Base-by-base conservation (phyloP, 2,888 invertebrate species). In the Hylaea fasciaria region DNA sequence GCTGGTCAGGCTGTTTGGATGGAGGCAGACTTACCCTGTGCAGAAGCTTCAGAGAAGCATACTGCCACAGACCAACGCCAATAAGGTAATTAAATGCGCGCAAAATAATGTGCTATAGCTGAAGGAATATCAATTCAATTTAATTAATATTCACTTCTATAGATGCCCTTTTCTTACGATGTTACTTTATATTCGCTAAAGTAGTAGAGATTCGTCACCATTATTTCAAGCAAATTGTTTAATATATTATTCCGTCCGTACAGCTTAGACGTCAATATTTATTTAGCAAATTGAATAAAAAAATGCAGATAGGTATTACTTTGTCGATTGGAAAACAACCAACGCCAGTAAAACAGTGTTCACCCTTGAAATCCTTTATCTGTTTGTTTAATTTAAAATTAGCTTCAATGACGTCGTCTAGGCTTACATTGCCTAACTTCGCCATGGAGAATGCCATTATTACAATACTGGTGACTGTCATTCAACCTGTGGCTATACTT, bases 11-110 rank as follows among this genome's bases (percentile, higher is more conserved):
- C 90, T 96, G 66, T 96, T 96, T 79, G 95, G 96, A 57, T 96
- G 96, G 96, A 91, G 96, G 70, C 96, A 96, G 82, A 96, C 95
- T 9, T 96, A 96, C 79, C 95, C 96, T 64, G 96, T 96, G 67
- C 95, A 96, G 78, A 95, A 96, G 81, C 90, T 96, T 70, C 96
- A 96, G 77, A 93, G 95, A 87, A 84, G 91, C 85, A 75, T 94
- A 80, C 62, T 93, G 80, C 78, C 92, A 66, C 86, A 93, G 83
- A 76, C 89, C 76, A 70, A 84, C 83, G 78, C 92, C 82, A 67
- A 58, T 61, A 53, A 81, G 93, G 83, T 85, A 78, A 85, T 8
- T 22, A 22, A 22, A 78, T 64, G 12, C 2, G 0, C 14, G 29
- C 29, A 9, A 44, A 22, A 44, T 9, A 29, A 45, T 35, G 2